These are phyloP conservation scores for Gasteruption jaculator DNA, from an alignment of 2,888 invertebrate species.

Conservation along the genomic window DNA sequence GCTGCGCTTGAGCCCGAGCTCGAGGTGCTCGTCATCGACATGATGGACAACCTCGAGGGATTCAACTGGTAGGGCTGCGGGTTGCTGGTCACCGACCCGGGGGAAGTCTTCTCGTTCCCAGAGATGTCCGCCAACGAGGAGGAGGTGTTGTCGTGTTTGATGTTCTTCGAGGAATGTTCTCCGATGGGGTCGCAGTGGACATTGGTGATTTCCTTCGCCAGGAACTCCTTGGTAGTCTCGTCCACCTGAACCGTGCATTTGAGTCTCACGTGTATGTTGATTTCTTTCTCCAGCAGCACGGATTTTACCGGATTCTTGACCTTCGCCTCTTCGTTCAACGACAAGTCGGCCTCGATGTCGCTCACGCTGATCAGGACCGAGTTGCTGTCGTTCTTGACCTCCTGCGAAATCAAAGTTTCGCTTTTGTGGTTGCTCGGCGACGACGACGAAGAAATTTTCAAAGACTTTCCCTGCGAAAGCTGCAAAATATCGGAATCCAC, in stretches of 20 bases:
- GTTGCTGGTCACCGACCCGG: conserved; percentile 42
- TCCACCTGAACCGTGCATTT: conserved; percentile 40
- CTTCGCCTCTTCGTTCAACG: conserved; percentile 28
- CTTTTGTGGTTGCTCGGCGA: too few relatives aligned
- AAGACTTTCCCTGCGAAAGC: too few relatives aligned
- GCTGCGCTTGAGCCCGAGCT: conserved; percentile 41
- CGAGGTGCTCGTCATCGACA: conserved; percentile 39
- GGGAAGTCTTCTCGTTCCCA: conserved; percentile 40
- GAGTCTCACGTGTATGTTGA: conserved; percentile 35
- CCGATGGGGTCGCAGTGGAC: conserved; percentile 34
- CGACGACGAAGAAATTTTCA: too few relatives aligned
- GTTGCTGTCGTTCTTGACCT: conserved; percentile 23
- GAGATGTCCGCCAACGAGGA: conserved; percentile 42
- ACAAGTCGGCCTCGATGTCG: conserved; percentile 39
- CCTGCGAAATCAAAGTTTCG: too few relatives aligned
- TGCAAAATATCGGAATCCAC: conserved; percentile 27
- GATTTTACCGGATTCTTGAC: conserved; percentile 26
- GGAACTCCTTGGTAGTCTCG: conserved; percentile 36
- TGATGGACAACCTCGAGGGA: conserved; percentile 34
- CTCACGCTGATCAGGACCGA: conserved; percentile 34
- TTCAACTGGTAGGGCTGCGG: conserved; percentile 32
- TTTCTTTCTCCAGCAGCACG: conserved; percentile 34
- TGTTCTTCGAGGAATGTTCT: conserved; percentile 22
- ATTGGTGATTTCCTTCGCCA: conserved; percentile 34
- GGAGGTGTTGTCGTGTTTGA: conserved; percentile 33